These are phyloP conservation scores for Piezodorus guildinii DNA, from an alignment of 1,140 invertebrate species.

Conservation along the genomic window DNA sequence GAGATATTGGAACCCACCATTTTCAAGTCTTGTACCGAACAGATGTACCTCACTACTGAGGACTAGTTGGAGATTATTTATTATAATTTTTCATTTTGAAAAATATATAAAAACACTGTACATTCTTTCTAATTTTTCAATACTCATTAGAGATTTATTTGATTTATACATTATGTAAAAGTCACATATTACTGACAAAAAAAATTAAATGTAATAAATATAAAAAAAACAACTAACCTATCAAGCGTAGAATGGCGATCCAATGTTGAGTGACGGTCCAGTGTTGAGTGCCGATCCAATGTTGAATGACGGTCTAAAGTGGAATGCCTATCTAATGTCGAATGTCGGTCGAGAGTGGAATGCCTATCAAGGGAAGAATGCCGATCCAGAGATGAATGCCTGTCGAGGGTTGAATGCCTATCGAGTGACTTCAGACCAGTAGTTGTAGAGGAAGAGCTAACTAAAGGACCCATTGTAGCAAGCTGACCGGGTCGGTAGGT, in stretches of 20 bases:
- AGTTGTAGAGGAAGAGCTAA: slow-evolving; percentile 15
- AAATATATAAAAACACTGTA: too few relatives aligned
- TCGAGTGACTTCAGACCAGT: slow-evolving; percentile 14
- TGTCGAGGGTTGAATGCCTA: background rate
- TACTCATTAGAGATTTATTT: too few relatives aligned
- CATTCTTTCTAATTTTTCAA: too few relatives aligned
- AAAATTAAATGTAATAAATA: too few relatives aligned
- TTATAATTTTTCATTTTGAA: too few relatives aligned
- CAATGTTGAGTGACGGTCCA: slow-evolving; percentile 10
- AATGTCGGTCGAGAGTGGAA: slow-evolving; percentile 13
- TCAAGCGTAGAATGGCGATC: slow-evolving; percentile 13
- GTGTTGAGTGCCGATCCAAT: slow-evolving; percentile 2
- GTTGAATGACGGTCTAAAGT: slow-evolving; percentile 15
- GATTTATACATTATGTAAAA: too few relatives aligned
- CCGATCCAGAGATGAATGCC: slow-evolving; percentile 22
- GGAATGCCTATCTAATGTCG: slow-evolving; percentile 16
- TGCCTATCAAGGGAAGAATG: slow-evolving; percentile 20
- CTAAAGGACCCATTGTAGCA: slow-evolving; percentile 26
- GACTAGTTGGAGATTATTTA: too few relatives aligned
- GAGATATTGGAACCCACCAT: too few relatives aligned
- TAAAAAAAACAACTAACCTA: slow-evolving; percentile 9
- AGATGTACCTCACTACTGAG: too few relatives aligned
- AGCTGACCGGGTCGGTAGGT: slow-evolving; percentile 28
- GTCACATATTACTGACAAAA: too few relatives aligned
- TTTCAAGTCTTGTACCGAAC: too few relatives aligned